These are phyloP conservation scores for Thera obeliscata DNA, from an alignment of 2,888 invertebrate genomes.

Conservation along the genomic window DNA sequence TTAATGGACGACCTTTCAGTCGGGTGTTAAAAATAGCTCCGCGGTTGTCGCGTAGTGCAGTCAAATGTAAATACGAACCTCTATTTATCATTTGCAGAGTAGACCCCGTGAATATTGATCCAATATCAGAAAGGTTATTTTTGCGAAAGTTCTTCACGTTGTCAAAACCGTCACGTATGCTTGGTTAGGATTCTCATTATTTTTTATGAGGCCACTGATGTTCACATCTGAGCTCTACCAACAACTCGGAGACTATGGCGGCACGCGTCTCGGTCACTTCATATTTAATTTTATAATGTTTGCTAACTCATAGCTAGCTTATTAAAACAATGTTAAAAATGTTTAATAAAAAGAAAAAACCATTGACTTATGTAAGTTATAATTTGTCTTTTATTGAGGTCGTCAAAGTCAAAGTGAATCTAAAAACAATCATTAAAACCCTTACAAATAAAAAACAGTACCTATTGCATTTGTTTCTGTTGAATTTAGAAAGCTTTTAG, in stretches of 20 bases:
- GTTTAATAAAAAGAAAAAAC: not conserved
- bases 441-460: no score
- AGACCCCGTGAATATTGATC: slow-evolving; percentile 11
- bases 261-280: slow-evolving; percentile 1
- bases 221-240: slow-evolving; percentile 36
- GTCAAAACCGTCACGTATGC: slow-evolving; percentile 43
- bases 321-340: not conserved
- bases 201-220: slow-evolving; percentile 40
- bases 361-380: no score
- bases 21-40: no score
- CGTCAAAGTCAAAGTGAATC: no score
- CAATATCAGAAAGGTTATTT: slow-evolving; percentile 18
- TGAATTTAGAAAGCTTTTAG: no score
- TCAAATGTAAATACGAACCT: no score
- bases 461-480: no score
- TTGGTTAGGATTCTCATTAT: slow-evolving; percentile 43
- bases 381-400: no score
- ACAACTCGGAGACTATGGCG: slow-evolving; percentile 2
- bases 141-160: slow-evolving; percentile 33
- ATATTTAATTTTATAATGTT: slow-evolving; percentile 1
- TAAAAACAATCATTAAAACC: no score
- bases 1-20: no score
- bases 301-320: not conserved
- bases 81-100: no score
- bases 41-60: no score